Conservation (phyloP, 2,888 invertebrate species). For the Tricholauxania praeusta region DNA sequence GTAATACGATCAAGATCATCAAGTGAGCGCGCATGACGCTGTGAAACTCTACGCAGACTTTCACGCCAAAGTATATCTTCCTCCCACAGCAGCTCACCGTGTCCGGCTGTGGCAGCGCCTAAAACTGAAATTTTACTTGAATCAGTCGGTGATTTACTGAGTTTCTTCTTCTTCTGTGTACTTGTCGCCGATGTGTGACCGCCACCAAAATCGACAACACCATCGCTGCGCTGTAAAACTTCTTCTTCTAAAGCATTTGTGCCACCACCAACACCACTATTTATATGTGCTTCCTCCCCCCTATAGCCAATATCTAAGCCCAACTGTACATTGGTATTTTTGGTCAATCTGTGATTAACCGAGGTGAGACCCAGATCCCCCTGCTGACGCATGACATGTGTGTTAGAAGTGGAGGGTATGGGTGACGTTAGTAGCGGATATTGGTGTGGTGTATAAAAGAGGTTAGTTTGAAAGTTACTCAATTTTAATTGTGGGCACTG, state of each 20-base stretch:
- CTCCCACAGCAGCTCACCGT: slow-evolving; percentile 83
- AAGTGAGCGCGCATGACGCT: slow-evolving; percentile 84
- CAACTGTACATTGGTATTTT: slow-evolving; percentile 55
- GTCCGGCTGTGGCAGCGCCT: slow-evolving; percentile 7
- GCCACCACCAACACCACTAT: slow-evolving; percentile 49
- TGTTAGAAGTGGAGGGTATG: slow-evolving; percentile 17
- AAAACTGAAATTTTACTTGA: slow-evolving; percentile 5
- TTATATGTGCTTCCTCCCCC: slow-evolving; percentile 42
- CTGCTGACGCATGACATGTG: not conserved
- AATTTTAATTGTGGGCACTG: slow-evolving; percentile 48
- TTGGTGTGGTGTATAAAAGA: slow-evolving; percentile 37
- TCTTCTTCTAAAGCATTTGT: not conserved
- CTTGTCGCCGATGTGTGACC: not conserved
- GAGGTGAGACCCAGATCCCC: too few species aligned
- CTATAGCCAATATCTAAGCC: slow-evolving; percentile 35
- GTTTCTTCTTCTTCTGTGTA: too few species aligned
- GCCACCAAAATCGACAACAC: not conserved
- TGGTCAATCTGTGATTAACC: slow-evolving; percentile 47
- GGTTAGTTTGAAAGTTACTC: slow-evolving; percentile 47
- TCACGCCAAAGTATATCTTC: slow-evolving; percentile 87
- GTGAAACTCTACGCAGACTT: slow-evolving; percentile 81
- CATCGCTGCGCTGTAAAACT: not conserved
- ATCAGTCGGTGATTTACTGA: not conserved
- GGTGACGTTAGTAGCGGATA: slow-evolving; percentile 26
- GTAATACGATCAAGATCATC: slow-evolving; percentile 79